Percentiles rank a stretch among this genome's conserved stretches.
Conservation (phyloP, 2,888 invertebrate genomes). For the Sinodicranocentrus sp. region DNA sequence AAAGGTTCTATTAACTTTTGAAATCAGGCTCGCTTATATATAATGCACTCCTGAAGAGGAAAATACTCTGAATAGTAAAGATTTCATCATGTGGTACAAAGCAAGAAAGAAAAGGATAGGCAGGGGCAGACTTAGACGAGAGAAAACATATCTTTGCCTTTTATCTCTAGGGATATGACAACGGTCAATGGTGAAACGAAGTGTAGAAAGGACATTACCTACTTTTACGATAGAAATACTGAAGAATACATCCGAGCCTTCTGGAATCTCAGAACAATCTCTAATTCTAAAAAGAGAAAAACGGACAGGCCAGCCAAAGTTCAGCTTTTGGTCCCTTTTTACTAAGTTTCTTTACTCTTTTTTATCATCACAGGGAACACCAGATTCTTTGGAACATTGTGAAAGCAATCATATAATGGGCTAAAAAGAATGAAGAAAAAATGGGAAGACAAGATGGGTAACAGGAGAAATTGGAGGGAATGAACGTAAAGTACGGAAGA, state of each 20-base stretch:
- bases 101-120: constrained; percentile 14
- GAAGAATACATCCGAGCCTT: not conserved
- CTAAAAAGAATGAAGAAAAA: constrained; percentile 21
- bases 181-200: constrained; percentile 37
- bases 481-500: constrained; percentile 35
- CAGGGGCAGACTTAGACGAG: too few species aligned
- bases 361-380: constrained; percentile 14
- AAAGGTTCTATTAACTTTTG: too few species aligned
- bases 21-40: too few species aligned
- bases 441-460: constrained; percentile 38
- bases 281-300: constrained; percentile 41
- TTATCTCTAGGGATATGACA: constrained; percentile 33
- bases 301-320: constrained; percentile 40
- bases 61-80: constrained; percentile 10
- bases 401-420: constrained; percentile 60
- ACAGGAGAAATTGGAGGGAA: constrained; percentile 47
- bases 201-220: too few species aligned
- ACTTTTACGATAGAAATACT: not conserved
- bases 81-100: constrained; percentile 13
- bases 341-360: constrained; percentile 12
- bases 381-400: constrained; percentile 35
- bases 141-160: constrained; percentile 14
- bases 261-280: constrained; percentile 52
- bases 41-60: constrained; percentile 27
- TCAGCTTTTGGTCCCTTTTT: constrained; percentile 29